Evolutionary conservation across 2,888 invertebrate genomes (phyloP).

Genomic region (Phytoseiulus persimilis): DNA sequence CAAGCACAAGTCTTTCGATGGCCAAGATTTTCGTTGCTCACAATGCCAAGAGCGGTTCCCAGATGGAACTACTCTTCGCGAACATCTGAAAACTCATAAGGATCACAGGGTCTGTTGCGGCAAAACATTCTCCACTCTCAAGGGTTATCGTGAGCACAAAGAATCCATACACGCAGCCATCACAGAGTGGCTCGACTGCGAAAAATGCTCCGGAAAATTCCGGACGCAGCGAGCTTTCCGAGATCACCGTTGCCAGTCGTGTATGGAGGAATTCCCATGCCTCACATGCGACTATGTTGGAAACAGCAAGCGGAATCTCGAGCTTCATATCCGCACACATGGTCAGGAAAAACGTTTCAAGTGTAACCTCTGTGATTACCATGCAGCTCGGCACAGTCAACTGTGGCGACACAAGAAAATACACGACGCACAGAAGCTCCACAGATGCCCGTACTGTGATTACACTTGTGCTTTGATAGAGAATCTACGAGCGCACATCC

Average conservation of each 20-base stretch:
- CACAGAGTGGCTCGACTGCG: slow-evolving; percentile 15
- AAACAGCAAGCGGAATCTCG: slow-evolving; percentile 9
- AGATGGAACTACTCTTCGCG: not conserved
- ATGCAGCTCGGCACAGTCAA: not conserved
- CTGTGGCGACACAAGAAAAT: slow-evolving; percentile 26
- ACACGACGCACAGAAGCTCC: not conserved
- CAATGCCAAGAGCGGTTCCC: not conserved
- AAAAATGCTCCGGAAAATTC: not conserved
- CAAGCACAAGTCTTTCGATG: not conserved
- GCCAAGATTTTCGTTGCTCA: not conserved
- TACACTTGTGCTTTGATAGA: slow-evolving; percentile 14
- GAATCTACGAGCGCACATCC: slow-evolving; percentile 31
- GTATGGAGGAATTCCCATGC: not conserved
- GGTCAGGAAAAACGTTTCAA: slow-evolving; percentile 5
- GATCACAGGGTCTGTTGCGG: slow-evolving; percentile 6
- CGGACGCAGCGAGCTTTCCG: slow-evolving; percentile 10
- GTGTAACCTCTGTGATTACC: not conserved
- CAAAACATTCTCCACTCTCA: not conserved
- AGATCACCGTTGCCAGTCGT: not conserved
- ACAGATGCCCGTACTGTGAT: slow-evolving; percentile 28
- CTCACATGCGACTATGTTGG: not conserved
- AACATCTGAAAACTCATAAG: slow-evolving; percentile 25
- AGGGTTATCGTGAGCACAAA: slow-evolving; percentile 29
- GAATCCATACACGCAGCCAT: not conserved
- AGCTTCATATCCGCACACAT: not conserved